These are phyloP conservation scores for Zosterops hypoxanthus DNA, from an alignment of 2,113 vertebrate genomes.

Conservation along the genomic window DNA sequence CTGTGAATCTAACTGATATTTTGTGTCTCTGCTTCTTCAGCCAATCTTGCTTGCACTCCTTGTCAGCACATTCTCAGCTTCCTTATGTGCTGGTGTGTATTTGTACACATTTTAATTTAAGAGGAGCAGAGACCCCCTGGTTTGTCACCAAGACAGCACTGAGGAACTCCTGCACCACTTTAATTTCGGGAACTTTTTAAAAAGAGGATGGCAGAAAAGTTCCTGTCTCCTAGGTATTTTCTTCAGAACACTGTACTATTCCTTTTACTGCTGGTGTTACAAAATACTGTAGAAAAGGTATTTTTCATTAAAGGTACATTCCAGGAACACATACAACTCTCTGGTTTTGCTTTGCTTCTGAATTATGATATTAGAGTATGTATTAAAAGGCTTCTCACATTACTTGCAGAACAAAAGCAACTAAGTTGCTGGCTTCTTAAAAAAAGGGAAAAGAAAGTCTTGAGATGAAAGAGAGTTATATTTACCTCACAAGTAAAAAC, in stretches of 20 bases:
- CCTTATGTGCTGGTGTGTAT: not conserved
- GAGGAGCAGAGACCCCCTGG: not conserved
- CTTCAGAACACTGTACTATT: not conserved
- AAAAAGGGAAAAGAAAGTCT: not conserved
- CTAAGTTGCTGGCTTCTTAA: conserved; percentile 1
- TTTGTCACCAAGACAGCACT: not conserved
- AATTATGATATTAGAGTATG: conserved; percentile 33
- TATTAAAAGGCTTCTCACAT: conserved; percentile 1
- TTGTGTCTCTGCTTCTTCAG: not conserved
- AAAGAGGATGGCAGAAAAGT: not conserved
- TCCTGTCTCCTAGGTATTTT: not conserved
- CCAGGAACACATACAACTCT: not conserved
- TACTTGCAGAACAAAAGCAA: conserved; percentile 52
- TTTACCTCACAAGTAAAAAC: not conserved
- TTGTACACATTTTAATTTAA: not conserved
- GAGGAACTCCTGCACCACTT: not conserved
- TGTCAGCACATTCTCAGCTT: not conserved
- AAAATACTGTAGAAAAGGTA: not conserved
- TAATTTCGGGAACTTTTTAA: not conserved
- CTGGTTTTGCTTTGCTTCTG: conserved; percentile 56
- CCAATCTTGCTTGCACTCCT: not conserved
- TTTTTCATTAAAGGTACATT: conserved; percentile 49
- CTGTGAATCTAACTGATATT: not conserved
- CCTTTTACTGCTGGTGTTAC: not conserved
- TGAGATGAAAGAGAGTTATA: not conserved